Evolutionary conservation across 1,140 invertebrate species (phyloP).

Genomic region (Phocides pigmalion): DNA sequence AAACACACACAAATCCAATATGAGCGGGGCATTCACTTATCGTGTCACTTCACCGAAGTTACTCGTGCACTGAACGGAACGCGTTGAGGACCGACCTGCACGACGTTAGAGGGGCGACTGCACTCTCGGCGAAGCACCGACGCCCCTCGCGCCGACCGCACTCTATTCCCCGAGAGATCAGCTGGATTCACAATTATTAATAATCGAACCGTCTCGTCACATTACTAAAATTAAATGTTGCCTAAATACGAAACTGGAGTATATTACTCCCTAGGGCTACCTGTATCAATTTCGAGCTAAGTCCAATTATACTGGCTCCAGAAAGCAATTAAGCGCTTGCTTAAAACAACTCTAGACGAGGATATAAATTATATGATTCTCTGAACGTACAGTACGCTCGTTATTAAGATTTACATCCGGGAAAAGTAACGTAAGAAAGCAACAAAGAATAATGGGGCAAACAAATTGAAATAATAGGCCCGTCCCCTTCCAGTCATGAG

Average conservation of each 20-base stretch:
- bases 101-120: slow-evolving; percentile 56
- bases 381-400: slow-evolving; percentile 1
- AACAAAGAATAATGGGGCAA: slow-evolving; percentile 28
- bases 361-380: slow-evolving; percentile 5
- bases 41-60: slow-evolving; percentile 37
- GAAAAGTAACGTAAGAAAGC: slow-evolving; percentile 26
- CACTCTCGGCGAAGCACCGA: slow-evolving; percentile 38
- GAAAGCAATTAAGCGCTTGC: slow-evolving; percentile 18
- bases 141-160: slow-evolving; percentile 40
- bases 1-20: slow-evolving; percentile 37
- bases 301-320: slow-evolving; percentile 6
- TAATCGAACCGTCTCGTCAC: slow-evolving; percentile 2
- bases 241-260: slow-evolving; percentile 1
- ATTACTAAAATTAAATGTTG: slow-evolving; percentile 21
- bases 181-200: slow-evolving; percentile 39
- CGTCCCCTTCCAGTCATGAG: slow-evolving; percentile 13
- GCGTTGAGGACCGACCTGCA: slow-evolving; percentile 20
- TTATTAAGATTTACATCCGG: slow-evolving; percentile 29
- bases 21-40: slow-evolving; percentile 38
- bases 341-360: slow-evolving; percentile 16
- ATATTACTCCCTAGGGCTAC: neutral
- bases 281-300: neutral
- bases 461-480: slow-evolving; percentile 34
- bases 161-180: slow-evolving; percentile 52
- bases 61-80: slow-evolving; percentile 12